A percentile compares a stretch with the other conserved stretches of the same genome.
phyloP scores from a whole-genome alignment of 1,140 invertebrate genomes.

The Acromyrmex echinatior region DNA sequence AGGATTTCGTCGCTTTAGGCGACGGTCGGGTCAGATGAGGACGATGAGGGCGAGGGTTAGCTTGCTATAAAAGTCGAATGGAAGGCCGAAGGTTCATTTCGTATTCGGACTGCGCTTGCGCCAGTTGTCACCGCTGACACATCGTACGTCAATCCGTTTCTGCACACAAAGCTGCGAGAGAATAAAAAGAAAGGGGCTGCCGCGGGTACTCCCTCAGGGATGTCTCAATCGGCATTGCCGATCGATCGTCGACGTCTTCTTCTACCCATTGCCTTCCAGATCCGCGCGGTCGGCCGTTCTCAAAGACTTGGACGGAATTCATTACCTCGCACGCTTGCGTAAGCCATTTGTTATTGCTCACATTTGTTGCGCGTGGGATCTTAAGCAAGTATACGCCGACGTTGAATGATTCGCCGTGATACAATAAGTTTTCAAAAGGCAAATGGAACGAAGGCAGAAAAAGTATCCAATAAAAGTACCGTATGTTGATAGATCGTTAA shows the following conservation, averaged over 20 bases:
- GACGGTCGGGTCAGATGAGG: slow-evolving; percentile 37
- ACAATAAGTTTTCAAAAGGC: background rate
- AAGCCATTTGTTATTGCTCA: slow-evolving; percentile 39
- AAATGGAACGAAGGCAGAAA: background rate
- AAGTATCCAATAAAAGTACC: background rate
- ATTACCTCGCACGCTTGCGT: slow-evolving; percentile 44
- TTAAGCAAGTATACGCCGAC: background rate
- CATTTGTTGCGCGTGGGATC: slow-evolving; percentile 46
- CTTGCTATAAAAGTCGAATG: slow-evolving; percentile 56
- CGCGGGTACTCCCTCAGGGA: slow-evolving; percentile 75
- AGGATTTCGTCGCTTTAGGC: slow-evolving; percentile 30
- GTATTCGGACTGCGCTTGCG: slow-evolving; percentile 86
- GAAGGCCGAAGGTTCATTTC: slow-evolving; percentile 81
- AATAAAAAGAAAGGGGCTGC: slow-evolving; percentile 79
- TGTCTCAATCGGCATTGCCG: slow-evolving; percentile 83
- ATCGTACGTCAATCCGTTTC: slow-evolving; percentile 86
- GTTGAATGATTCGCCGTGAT: slow-evolving; percentile 3
- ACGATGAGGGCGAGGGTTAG: slow-evolving; percentile 52
- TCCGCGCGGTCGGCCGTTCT: slow-evolving; percentile 47
- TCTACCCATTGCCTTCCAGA: slow-evolving; percentile 66
- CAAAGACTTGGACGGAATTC: slow-evolving; percentile 49
- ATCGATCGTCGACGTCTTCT: slow-evolving; percentile 75
- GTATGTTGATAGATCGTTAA: background rate
- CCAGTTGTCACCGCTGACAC: slow-evolving; percentile 87
- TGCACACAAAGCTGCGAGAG: slow-evolving; percentile 81